These are phyloP conservation scores for Sebastes aleutianus DNA, from an alignment of 2,797 vertebrate species.

Conservation along the genomic window DNA sequence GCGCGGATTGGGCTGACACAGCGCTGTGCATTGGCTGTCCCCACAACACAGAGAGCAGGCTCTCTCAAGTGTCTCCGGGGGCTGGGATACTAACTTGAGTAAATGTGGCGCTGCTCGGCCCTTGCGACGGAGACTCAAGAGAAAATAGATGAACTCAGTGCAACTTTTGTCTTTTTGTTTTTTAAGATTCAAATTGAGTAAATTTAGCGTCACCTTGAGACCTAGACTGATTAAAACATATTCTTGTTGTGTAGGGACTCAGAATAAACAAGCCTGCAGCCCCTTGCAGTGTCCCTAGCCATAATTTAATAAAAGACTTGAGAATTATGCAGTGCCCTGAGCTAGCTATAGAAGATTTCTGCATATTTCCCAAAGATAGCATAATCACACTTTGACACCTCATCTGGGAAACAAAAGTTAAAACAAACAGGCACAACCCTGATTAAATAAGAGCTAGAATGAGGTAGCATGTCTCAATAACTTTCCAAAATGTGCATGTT, in stretches of 20 bases:
- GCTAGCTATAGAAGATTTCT: conserved; percentile 37
- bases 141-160: conserved; percentile 21
- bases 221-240: conserved; percentile 59
- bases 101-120: conserved; percentile 18
- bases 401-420: conserved; percentile 27
- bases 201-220: conserved; percentile 58
- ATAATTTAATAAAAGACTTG: conserved; percentile 50
- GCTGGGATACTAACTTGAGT: background rate
- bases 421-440: conserved; percentile 36
- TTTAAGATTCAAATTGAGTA: conserved; percentile 34
- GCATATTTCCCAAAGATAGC: conserved; percentile 44
- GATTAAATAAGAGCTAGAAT: conserved; percentile 35
- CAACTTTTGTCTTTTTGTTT: background rate
- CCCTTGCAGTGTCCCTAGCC: conserved; percentile 28
- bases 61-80: conserved; percentile 17
- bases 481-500: conserved; percentile 13
- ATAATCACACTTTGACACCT: conserved; percentile 42
- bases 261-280: conserved; percentile 51
- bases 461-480: background rate
- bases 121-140: conserved; percentile 2
- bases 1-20: conserved; percentile 43
- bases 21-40: conserved; percentile 32
- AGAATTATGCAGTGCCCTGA: conserved; percentile 39
- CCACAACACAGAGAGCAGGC: background rate
- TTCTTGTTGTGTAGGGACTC: conserved; percentile 37